Evolutionary conservation across 2,888 invertebrate genomes (phyloP), one percentile per base, ranked within the genome.

Genomic region (Agrotis segetum): DNA sequence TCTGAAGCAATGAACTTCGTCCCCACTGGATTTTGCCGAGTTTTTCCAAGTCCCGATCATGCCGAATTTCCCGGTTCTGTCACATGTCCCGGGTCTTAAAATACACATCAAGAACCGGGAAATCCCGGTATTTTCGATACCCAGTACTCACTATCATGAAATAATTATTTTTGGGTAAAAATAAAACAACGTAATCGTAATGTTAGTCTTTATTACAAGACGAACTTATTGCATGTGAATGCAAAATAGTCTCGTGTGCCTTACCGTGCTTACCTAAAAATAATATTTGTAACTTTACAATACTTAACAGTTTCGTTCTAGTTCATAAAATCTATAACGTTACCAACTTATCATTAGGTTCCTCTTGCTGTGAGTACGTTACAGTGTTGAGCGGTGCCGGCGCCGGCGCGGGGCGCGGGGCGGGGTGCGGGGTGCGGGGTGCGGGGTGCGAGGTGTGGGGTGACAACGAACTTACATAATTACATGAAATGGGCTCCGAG

Each of bases 171-270:
- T 19, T 6, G n/a, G 14, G 16, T 4, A 13, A 7, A 61, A 86
- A 83, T 77, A 52, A 87, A 84, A 87, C 72, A 50, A 67, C 24
- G 21, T 19, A 6, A 3, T 58, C 62, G 55, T 85, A 75, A 61
- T 75, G 59, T 83, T 82, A 86, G 81, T 87, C 85, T 83, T 85
- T 85, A 79, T 81, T 88, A 67, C 82, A 82, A 83, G 83, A 83
- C 83, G 58, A 82, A 74, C 76, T 58, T 63, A 82, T 75, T 74
- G 85, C 83, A 84, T 73, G 82, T 80, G 81, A 84, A 85, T 84
- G 83, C 84, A 84, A 83, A 80, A 81, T 81, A 86, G 81, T 85
- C 84, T 81, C 78, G 85, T 84, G 79, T 87, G 84, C 88, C 85
- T 82, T 83, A 86, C 84, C 85, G 88, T 88, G 87, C 87, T 82